These are phyloP conservation scores for Uropsilus gracilis DNA, from an alignment of 2,113 vertebrate genomes.

Conservation along the genomic window DNA sequence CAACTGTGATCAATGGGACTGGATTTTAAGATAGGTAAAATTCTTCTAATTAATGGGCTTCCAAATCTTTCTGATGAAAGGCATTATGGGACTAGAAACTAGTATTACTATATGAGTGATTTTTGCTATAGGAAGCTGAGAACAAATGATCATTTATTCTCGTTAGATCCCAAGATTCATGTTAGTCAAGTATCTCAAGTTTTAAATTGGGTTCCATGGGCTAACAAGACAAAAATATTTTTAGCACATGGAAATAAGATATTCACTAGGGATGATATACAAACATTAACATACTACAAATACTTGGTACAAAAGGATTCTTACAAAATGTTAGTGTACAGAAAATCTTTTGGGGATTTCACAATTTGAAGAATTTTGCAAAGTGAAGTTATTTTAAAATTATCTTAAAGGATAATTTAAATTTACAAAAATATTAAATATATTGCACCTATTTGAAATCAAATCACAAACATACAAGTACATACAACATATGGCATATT, in stretches of 20 bases:
- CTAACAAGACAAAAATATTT: neutral
- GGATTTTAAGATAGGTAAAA: neutral
- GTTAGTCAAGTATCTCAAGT: neutral
- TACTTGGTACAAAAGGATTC: neutral
- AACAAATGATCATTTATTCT: neutral
- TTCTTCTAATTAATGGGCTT: neutral
- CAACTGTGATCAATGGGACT: neutral
- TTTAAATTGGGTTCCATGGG: neutral
- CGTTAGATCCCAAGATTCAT: neutral
- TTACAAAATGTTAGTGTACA: neutral
- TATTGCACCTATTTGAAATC: neutral
- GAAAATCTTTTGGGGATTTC: neutral
- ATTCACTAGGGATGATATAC: neutral
- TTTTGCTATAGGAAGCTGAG: neutral
- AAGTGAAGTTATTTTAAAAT: neutral
- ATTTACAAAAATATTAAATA: neutral
- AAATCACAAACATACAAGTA: neutral
- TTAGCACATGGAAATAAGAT: neutral
- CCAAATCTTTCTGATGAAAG: neutral
- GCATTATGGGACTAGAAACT: neutral
- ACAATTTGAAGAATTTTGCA: neutral
- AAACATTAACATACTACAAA: neutral
- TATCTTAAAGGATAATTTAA: neutral
- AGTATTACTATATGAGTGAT: neutral
- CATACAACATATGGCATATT: neutral